A percentile compares a stretch with the other conserved stretches of the same genome.
These are phyloP conservation scores for Muntiacus muntjak DNA, from an alignment of 2,113 vertebrate species.

Conservation along the genomic window DNA sequence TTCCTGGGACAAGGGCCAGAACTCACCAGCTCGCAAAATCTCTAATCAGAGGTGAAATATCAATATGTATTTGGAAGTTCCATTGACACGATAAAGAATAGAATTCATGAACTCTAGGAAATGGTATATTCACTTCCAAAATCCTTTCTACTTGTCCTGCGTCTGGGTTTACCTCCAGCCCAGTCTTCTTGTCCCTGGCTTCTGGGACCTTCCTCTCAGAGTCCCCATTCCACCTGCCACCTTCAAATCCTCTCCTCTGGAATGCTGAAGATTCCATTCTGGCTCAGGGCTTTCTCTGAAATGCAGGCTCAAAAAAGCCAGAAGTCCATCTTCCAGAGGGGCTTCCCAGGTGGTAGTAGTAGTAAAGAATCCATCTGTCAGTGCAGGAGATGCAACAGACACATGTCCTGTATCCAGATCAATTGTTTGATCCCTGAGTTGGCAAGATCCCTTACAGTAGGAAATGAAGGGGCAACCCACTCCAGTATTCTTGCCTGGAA, in stretches of 20 bases:
- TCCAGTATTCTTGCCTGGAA: neutral
- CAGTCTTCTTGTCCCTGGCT: neutral
- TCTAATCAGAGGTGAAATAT: constrained; percentile 36
- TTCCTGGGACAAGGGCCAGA: constrained; percentile 56
- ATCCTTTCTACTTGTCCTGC: neutral
- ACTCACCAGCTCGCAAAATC: constrained; percentile 30
- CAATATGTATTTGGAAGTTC: neutral
- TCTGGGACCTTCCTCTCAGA: neutral
- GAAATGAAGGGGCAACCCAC: neutral
- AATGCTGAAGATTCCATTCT: neutral
- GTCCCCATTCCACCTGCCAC: neutral
- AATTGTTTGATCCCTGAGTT: neutral
- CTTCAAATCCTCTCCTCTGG: neutral
- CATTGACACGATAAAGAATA: neutral
- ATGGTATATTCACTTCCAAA: neutral
- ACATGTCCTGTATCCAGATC: neutral
- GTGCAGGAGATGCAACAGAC: neutral
- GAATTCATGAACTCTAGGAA: constrained; percentile 10
- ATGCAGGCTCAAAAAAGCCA: neutral
- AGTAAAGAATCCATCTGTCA: neutral
- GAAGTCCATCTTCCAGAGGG: neutral
- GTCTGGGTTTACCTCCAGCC: neutral
- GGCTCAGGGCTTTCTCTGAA: neutral
- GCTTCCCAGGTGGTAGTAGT: neutral
- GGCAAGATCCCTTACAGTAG: neutral